Conservation (phyloP, 2,888 invertebrate species). For the Zaprionus obscuricornis region DNA sequence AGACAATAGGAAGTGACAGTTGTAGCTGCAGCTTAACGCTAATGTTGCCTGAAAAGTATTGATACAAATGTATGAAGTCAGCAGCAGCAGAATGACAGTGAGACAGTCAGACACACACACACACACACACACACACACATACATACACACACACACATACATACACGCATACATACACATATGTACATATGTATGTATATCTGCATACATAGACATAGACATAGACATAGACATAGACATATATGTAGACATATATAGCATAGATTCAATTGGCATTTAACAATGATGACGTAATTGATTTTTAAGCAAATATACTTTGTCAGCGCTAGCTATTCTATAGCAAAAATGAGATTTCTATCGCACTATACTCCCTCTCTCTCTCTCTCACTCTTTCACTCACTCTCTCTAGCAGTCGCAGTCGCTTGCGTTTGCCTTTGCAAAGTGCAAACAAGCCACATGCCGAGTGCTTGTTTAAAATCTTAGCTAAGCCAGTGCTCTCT, state of each 20-base stretch:
- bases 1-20: too few species aligned
- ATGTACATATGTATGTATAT: too few species aligned
- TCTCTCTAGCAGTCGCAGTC: too few species aligned
- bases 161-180: too few species aligned
- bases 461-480: slow-evolving; percentile 68
- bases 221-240: too few species aligned
- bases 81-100: slow-evolving; percentile 25
- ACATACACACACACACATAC: slow-evolving; percentile 9
- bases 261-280: slow-evolving; percentile 70
- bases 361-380: too few species aligned
- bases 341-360: slow-evolving; percentile 23
- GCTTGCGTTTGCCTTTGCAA: slow-evolving; percentile 14
- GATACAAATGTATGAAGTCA: slow-evolving; percentile 58
- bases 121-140: not conserved
- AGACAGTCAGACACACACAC: too few species aligned
- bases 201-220: too few species aligned
- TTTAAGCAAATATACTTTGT: slow-evolving; percentile 71
- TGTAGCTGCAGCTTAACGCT: too few species aligned
- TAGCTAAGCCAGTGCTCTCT: too few species aligned
- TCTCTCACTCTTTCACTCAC: too few species aligned
- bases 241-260: too few species aligned
- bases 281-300: slow-evolving; percentile 79
- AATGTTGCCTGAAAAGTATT: slow-evolving; percentile 67
- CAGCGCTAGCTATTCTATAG: slow-evolving; percentile 20
- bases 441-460: slow-evolving; percentile 49